Conservation (phyloP, 1,140 invertebrate species). For the Drosophila lacertosa region DNA sequence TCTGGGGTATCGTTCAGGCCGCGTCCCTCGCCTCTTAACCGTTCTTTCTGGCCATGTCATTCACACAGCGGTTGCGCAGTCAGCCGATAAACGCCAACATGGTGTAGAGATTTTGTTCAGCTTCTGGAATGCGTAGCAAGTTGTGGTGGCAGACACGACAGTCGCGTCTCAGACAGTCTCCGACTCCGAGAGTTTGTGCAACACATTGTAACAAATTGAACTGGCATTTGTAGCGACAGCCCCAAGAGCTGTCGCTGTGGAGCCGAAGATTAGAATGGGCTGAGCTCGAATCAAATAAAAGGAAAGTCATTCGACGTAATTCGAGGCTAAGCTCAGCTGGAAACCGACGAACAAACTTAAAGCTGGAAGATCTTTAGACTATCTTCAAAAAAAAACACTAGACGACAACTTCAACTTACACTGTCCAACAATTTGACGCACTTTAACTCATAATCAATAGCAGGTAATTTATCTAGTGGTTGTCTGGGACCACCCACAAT, state of each 20-base stretch:
- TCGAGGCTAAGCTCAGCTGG: constrained; percentile 5
- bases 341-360: too few relatives aligned
- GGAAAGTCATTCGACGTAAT: constrained; percentile 1
- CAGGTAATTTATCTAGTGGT: background rate
- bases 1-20: constrained; percentile 37
- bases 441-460: constrained; percentile 1
- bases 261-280: constrained; percentile 14
- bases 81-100: constrained; percentile 68
- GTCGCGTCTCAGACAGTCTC: constrained; percentile 31
- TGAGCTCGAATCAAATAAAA: constrained; percentile 3
- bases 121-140: constrained; percentile 83
- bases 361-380: too few relatives aligned
- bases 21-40: constrained; percentile 5
- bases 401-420: too few relatives aligned
- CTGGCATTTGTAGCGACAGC: constrained; percentile 75
- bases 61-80: constrained; percentile 48
- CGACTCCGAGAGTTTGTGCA: constrained; percentile 53
- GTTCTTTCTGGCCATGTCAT: constrained; percentile 42
- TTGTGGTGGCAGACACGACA: constrained; percentile 60
- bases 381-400: too few relatives aligned
- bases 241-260: constrained; percentile 5
- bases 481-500: constrained; percentile 36
- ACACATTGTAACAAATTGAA: constrained; percentile 74
- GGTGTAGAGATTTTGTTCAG: constrained; percentile 83
- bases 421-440: too few relatives aligned